Conservation (phyloP, 2,113 vertebrate genomes). For the Bubo blakistoni region DNA sequence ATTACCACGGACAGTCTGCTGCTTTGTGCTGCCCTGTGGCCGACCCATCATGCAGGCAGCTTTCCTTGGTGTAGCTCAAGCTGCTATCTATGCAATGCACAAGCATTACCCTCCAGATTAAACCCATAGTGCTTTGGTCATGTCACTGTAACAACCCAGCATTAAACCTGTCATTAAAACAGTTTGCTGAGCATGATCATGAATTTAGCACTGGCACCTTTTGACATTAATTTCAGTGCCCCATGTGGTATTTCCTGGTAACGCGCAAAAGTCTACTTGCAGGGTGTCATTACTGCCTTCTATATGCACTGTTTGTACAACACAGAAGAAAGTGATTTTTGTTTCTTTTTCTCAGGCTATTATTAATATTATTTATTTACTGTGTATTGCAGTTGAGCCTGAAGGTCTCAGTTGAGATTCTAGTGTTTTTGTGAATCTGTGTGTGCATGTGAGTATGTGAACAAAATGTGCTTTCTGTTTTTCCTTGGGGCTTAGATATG, state of each 20-base stretch:
- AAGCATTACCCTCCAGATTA: constrained; percentile 48
- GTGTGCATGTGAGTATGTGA: neutral
- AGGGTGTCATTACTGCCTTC: constrained; percentile 15
- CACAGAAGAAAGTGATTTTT: neutral
- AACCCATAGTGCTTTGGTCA: constrained; percentile 29
- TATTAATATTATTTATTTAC: constrained; percentile 49
- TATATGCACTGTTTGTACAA: neutral
- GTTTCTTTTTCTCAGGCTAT: neutral
- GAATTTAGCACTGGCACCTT: constrained; percentile 49
- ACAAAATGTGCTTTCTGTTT: neutral
- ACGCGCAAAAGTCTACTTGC: neutral
- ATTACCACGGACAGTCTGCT: constrained; percentile 43
- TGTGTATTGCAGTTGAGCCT: neutral
- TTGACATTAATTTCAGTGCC: constrained; percentile 56
- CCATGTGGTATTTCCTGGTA: neutral
- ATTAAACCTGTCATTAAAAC: constrained; percentile 69
- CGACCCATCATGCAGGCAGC: neutral
- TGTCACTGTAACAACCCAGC: constrained; percentile 46
- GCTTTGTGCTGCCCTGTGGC: constrained; percentile 43
- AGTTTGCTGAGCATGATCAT: constrained; percentile 42
- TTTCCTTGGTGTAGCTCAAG: neutral
- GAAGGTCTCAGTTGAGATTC: constrained; percentile 24
- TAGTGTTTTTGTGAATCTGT: neutral
- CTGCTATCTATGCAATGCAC: neutral
- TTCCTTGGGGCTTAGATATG: neutral